Evolutionary conservation across 2,797 vertebrate genomes (phyloP), one percentile per base, ranked within the genome.

Genomic region (Champsocephalus gunnari): DNA sequence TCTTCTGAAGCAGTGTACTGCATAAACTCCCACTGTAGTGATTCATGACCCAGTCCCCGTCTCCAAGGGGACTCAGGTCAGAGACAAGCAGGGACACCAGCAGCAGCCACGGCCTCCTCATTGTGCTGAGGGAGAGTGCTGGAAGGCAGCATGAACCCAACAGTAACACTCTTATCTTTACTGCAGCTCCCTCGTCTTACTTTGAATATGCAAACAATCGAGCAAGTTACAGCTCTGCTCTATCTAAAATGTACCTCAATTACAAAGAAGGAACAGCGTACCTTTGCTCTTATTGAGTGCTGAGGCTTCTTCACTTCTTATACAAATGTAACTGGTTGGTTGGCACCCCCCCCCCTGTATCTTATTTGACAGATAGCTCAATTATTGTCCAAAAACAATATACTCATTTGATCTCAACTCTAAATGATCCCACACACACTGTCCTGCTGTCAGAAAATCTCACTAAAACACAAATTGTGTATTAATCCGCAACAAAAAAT

Each of bases 121-220:
- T 90, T 43, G 73, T 84, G 79, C 71, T 57, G 59, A 62, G 38
- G 77, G 21, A 9, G 53, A 85, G 66, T 12, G 44, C 59, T 54
- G 47, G 24, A 60, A 61, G 32, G 56, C 28, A 58, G 64, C 54
- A 45, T 1, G 12, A 73, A 73, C 19, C n/a, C 61, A 34, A 55
- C 41, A 17, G 72, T 5, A 12, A 9, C 1, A 1, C 24, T 73
- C 50, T 75, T 88, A 87, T 93, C 90, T 80, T 58, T 41, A n/a
- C 48, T 60, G 21, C 16, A 3, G 12, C 28, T 28, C 41, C 45
- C 73, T 51, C 43, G 1, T 41, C 47, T 69, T 21, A 21, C 77
- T 93, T 92, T 92, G 85, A 73, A 75, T 92, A 90, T 89, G 84
- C 80, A 91, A 89, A 90, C 17, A n/a, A 5, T 4, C 13, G n/a